phyloP scores from a whole-genome alignment of 2,888 invertebrate species.

The Lepidocyrtinus sp. region DNA sequence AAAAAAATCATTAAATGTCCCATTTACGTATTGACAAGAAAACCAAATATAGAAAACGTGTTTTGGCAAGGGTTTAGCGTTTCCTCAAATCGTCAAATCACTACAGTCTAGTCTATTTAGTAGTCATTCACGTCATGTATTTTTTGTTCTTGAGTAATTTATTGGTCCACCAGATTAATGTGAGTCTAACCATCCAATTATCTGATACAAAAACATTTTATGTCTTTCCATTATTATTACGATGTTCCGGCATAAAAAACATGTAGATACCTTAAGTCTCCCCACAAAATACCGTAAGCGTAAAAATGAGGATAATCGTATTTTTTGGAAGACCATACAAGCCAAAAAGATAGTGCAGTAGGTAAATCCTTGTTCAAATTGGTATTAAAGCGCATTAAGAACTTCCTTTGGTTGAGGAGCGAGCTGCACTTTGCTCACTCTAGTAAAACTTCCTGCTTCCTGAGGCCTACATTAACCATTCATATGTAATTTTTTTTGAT shows the following conservation, averaged over 20 bases:
- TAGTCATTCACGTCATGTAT: background rate
- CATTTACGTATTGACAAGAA: conserved; percentile 6
- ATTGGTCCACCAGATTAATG: conserved; percentile 27
- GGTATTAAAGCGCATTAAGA: background rate
- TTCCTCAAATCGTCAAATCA: conserved; percentile 7
- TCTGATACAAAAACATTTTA: background rate
- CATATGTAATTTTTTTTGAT: conserved; percentile 8
- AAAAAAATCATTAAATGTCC: background rate
- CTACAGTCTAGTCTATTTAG: background rate
- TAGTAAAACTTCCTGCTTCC: conserved; percentile 57
- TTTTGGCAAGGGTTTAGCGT: conserved; percentile 9
- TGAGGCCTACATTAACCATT: conserved; percentile 52
- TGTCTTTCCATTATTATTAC: conserved; percentile 22
- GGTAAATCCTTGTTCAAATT: background rate
- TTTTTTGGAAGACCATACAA: conserved; percentile 9
- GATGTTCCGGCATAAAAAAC: conserved; percentile 40
- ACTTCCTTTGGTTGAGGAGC: conserved; percentile 34
- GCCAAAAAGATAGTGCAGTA: too few relatives aligned
- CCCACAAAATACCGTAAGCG: background rate
- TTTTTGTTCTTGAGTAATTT: conserved; percentile 5
- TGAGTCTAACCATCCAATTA: conserved; percentile 9
- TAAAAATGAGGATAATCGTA: background rate
- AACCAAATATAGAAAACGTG: background rate
- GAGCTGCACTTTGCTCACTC: conserved; percentile 5
- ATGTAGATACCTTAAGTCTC: background rate